Percentiles rank a stretch among this genome's conserved stretches.
Conservation (phyloP, 2,797 vertebrate genomes). For the Aldrovandia affinis region DNA sequence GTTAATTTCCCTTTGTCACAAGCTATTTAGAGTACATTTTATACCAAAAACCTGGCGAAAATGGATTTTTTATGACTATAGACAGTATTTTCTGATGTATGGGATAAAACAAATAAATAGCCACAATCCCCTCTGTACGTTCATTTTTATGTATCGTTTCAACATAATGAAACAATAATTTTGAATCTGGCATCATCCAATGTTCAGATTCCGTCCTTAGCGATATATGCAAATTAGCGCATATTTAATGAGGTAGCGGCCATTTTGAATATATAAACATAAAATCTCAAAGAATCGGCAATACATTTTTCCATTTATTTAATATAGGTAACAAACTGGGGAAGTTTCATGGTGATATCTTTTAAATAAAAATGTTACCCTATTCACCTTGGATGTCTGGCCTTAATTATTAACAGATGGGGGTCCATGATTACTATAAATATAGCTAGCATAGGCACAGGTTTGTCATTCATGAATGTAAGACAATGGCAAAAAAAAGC, state of each 20-base stretch:
- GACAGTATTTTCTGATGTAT: slow-evolving; percentile 22
- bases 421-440: too few species aligned
- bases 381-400: too few species aligned
- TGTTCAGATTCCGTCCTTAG: neutral
- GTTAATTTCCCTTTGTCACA: too few species aligned
- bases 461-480: too few species aligned
- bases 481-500: too few species aligned
- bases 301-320: too few species aligned
- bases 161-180: slow-evolving; percentile 8
- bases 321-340: too few species aligned
- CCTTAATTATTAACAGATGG: too few species aligned
- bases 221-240: slow-evolving; percentile 11
- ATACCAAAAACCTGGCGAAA: neutral
- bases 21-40: slow-evolving; percentile 19
- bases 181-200: slow-evolving; percentile 11
- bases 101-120: neutral
- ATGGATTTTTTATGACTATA: neutral
- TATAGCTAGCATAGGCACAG: too few species aligned
- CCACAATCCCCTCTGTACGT: neutral
- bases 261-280: slow-evolving; percentile 19
- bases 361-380: too few species aligned
- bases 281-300: neutral
- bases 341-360: too few species aligned
- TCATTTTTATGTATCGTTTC: neutral
- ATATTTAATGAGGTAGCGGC: too few species aligned